Conservation (phyloP, 2,797 vertebrate species). For the Pampus argenteus region DNA sequence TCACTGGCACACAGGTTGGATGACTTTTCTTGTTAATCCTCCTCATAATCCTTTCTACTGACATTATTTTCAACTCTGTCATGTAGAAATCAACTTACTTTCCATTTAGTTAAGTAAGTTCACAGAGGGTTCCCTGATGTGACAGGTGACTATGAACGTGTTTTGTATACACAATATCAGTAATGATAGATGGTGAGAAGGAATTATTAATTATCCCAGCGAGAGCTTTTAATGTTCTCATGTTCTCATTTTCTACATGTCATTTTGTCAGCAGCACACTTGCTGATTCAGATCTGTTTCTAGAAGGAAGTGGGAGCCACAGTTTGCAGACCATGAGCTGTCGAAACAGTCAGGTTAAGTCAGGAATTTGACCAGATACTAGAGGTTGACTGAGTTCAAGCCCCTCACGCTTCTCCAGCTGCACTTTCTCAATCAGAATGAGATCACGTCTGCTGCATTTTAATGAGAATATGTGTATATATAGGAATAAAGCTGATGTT, state of each 20-base stretch:
- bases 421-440: conserved; percentile 54
- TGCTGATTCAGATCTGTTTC: conserved; percentile 30
- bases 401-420: conserved; percentile 47
- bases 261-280: not conserved
- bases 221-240: not conserved
- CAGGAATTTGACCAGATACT: conserved; percentile 53
- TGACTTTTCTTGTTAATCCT: not conserved
- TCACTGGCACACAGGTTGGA: not conserved
- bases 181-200: not conserved
- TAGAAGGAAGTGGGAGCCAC: conserved; percentile 33
- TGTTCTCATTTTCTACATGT: conserved; percentile 1
- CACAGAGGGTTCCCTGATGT: conserved; percentile 8
- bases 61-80: not conserved
- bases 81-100: conserved; percentile 7
- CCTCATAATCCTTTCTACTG: not conserved
- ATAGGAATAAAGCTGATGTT: conserved; percentile 3
- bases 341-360: conserved; percentile 41
- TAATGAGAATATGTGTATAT: conserved; percentile 13
- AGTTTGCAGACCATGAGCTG: conserved; percentile 34
- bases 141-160: conserved; percentile 18
- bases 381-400: conserved; percentile 54
- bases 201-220: not conserved
- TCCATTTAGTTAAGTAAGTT: not conserved
- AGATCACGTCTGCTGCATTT: conserved; percentile 44
- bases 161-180: conserved; percentile 3